Evolutionary conservation across 2,113 vertebrate genomes (phyloP).

Genomic region (Erythrocebus patas): DNA sequence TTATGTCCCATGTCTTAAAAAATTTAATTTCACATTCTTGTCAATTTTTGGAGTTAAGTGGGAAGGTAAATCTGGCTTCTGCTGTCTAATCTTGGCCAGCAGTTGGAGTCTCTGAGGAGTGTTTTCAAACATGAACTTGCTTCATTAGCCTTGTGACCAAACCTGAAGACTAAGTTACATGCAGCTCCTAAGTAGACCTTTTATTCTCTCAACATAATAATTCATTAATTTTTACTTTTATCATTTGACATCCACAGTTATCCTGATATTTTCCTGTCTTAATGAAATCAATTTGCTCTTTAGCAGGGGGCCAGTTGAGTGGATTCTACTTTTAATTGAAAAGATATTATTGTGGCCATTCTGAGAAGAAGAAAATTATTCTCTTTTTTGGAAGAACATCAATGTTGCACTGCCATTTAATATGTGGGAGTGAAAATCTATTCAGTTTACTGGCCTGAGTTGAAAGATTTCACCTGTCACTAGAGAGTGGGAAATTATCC

Average conservation of each 20-base stretch:
- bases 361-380: conserved; percentile 31
- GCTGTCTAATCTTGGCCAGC: not conserved
- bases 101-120: not conserved
- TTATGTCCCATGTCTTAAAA: not conserved
- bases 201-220: not conserved
- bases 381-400: not conserved
- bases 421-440: not conserved
- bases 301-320: not conserved
- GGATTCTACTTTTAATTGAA: conserved; percentile 39
- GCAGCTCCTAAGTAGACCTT: not conserved
- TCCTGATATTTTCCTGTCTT: conserved; percentile 20
- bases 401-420: not conserved
- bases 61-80: not conserved
- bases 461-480: not conserved
- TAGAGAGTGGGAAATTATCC: not conserved
- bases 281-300: conserved; percentile 46
- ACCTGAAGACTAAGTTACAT: not conserved
- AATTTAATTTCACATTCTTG: not conserved
- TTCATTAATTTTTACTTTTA: conserved; percentile 21
- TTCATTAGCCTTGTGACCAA: not conserved
- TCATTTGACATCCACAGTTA: conserved; percentile 29
- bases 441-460: not conserved
- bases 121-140: not conserved
- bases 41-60: not conserved
- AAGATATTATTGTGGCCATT: conserved; percentile 4